These are phyloP conservation scores for Botia kubotai DNA, from an alignment of 2,797 vertebrate genomes.

Conservation along the genomic window DNA sequence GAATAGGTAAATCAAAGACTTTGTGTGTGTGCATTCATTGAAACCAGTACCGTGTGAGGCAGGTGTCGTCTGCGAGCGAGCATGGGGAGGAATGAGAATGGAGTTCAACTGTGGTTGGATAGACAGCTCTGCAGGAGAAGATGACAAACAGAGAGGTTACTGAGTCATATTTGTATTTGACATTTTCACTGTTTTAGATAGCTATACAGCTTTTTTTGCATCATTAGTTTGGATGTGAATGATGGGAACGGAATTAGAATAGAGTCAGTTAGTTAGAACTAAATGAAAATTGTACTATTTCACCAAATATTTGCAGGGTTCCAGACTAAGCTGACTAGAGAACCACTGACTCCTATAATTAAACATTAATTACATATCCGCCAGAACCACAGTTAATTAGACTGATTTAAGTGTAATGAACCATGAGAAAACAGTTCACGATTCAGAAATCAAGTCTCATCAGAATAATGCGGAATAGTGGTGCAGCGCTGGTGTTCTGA, in stretches of 20 bases:
- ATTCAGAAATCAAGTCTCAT: neutral
- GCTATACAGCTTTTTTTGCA: neutral
- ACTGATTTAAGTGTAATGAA: neutral
- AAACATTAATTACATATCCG: neutral
- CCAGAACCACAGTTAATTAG: neutral
- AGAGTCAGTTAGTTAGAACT: too few relatives aligned
- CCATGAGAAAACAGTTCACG: neutral
- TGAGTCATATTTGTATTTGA: neutral
- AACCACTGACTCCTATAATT: neutral
- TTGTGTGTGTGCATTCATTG: neutral
- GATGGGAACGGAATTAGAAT: too few relatives aligned
- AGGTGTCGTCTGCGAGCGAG: constrained; percentile 84
- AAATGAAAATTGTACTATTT: neutral
- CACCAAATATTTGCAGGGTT: neutral
- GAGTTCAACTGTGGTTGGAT: constrained; percentile 92
- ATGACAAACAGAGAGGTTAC: constrained; percentile 35
- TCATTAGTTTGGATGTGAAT: too few relatives aligned
- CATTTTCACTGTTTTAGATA: neutral
- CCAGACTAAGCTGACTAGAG: neutral
- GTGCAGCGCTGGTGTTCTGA: too few relatives aligned
- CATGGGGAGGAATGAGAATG: constrained; percentile 92
- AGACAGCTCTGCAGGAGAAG: constrained; percentile 83
- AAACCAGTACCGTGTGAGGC: constrained; percentile 77
- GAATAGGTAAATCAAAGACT: neutral
- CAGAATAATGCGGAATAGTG: neutral